phyloP scores from a whole-genome alignment of 2,888 invertebrate genomes.

The Clepsis dumicolana region DNA sequence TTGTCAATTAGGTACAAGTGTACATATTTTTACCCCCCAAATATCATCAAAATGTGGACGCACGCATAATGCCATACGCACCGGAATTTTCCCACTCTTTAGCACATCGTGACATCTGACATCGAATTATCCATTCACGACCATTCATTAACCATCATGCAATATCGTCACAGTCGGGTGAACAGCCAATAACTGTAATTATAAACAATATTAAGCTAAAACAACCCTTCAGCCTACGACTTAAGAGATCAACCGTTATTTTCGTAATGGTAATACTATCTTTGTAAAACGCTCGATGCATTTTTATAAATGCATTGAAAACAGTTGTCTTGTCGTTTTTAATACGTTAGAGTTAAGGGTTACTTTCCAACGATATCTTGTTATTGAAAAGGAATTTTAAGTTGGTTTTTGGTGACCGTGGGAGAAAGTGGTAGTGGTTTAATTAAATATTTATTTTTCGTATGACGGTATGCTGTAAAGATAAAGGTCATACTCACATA shows the following conservation, averaged over 20 bases:
- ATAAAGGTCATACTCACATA: constrained; percentile 64
- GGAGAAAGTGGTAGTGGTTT: constrained; percentile 68
- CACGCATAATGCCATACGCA: constrained; percentile 6
- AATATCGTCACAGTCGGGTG: constrained; percentile 70
- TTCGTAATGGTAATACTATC: neutral
- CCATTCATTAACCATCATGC: constrained; percentile 73
- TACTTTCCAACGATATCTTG: constrained; percentile 32
- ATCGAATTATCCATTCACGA: constrained; percentile 61
- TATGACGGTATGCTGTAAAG: constrained; percentile 62
- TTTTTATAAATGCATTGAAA: constrained; percentile 33
- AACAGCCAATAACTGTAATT: constrained; percentile 47
- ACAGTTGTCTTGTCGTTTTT: constrained; percentile 44
- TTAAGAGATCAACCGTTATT: neutral
- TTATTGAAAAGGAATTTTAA: constrained; percentile 23
- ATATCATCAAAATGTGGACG: constrained; percentile 27
- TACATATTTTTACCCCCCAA: constrained; percentile 4
- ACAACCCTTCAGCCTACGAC: neutral
- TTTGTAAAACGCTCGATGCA: constrained; percentile 35
- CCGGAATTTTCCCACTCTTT: constrained; percentile 58
- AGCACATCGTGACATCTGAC: constrained; percentile 72
- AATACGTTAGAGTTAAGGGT: neutral
- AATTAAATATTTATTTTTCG: constrained; percentile 80
- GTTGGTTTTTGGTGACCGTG: constrained; percentile 67
- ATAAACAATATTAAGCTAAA: neutral
- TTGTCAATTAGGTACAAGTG: neutral